Percentiles rank a stretch among this genome's conserved stretches.
Evolutionary conservation across 2,888 invertebrate genomes (phyloP).

Genomic region (Norana najaformis): DNA sequence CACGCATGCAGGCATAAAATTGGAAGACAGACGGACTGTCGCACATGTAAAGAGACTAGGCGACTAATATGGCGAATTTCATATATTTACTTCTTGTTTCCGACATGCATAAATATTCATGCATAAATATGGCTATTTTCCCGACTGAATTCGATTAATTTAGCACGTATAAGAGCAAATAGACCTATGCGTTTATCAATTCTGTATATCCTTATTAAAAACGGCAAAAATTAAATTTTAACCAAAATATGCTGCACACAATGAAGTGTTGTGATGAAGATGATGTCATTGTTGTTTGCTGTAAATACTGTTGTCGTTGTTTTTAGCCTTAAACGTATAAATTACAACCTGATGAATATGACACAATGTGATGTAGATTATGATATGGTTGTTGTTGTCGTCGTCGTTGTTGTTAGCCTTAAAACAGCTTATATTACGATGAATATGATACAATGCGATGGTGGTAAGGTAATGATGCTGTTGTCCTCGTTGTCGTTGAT

Average conservation of each 20-base stretch:
- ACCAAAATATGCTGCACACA: neutral
- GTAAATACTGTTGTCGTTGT: neutral
- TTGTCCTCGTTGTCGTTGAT: neutral
- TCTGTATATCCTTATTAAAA: neutral
- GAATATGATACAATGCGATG: neutral
- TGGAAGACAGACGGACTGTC: neutral
- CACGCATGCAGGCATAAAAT: too few species aligned
- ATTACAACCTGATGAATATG: too few species aligned
- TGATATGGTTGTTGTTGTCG: neutral
- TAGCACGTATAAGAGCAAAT: neutral
- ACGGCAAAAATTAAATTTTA: neutral
- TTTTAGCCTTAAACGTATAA: too few species aligned
- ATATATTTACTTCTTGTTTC: neutral
- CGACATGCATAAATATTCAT: neutral
- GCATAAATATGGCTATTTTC: neutral
- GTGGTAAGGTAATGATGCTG: neutral
- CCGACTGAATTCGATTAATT: neutral
- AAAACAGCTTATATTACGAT: neutral
- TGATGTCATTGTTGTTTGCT: too few species aligned
- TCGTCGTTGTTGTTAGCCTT: neutral
- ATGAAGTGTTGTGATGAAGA: neutral
- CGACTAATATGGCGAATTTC: neutral
- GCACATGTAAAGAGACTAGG: neutral
- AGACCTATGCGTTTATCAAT: neutral
- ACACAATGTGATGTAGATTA: too few species aligned